These are phyloP conservation scores for Uropsilus gracilis DNA, from an alignment of 2,113 vertebrate species.

Conservation along the genomic window DNA sequence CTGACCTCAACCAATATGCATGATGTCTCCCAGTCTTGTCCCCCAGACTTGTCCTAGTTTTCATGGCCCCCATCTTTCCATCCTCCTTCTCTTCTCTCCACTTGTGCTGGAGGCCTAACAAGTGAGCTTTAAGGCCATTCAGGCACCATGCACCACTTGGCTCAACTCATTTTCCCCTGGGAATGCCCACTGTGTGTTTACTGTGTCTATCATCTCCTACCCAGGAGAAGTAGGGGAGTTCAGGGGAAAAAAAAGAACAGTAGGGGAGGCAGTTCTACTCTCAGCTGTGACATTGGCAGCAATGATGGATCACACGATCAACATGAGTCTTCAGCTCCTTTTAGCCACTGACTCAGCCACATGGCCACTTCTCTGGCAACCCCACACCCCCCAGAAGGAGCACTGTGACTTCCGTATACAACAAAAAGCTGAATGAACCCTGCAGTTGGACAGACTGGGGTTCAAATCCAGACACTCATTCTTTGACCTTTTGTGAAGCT, in stretches of 20 bases:
- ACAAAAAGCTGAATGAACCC: not conserved
- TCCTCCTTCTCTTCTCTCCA: not conserved
- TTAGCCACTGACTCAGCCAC: not conserved
- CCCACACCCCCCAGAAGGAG: not conserved
- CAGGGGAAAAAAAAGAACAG: not conserved
- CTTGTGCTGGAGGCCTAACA: not conserved
- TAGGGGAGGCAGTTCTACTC: not conserved
- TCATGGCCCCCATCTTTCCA: not conserved
- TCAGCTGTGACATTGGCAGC: not conserved
- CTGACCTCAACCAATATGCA: not conserved
- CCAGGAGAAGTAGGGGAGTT: not conserved
- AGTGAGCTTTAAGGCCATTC: not conserved
- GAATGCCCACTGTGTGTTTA: not conserved
- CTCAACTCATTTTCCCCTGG: not conserved
- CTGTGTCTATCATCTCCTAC: fast-evolving
- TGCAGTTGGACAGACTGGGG: not conserved
- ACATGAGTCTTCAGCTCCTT: not conserved
- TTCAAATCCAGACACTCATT: not conserved
- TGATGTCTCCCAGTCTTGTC: too few relatives aligned
- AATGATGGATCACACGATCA: not conserved
- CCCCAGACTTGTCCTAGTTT: too few relatives aligned
- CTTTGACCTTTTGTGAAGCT: not conserved
- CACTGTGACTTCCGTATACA: fast-evolving
- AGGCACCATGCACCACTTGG: not conserved
- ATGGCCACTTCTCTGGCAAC: not conserved